phyloP scores from a whole-genome alignment of 2,797 vertebrate genomes.

The Prunella strophiata region DNA sequence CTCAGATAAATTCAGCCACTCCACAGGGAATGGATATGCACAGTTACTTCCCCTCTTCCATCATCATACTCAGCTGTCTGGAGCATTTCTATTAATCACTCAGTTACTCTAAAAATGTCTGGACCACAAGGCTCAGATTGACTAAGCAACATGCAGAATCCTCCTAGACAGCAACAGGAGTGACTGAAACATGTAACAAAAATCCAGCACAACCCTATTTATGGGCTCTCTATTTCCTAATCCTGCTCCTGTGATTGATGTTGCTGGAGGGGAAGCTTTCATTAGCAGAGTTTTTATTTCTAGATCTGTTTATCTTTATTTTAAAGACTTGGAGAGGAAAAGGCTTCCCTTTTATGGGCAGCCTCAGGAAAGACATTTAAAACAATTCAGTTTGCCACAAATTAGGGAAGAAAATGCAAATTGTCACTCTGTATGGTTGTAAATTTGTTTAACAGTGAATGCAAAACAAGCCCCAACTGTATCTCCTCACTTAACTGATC shows the following conservation, averaged over 20 bases:
- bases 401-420: neutral
- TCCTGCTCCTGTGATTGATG: neutral
- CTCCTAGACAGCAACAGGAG: neutral
- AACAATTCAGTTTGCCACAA: neutral
- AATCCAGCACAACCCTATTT: neutral
- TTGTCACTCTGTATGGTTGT: neutral
- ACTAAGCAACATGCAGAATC: neutral
- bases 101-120: neutral
- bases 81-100: neutral
- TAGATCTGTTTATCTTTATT: neutral
- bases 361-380: neutral
- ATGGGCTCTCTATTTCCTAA: neutral
- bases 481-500: neutral
- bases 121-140: neutral
- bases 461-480: neutral
- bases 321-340: neutral
- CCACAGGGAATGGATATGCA: neutral
- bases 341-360: neutral
- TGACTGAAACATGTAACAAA: neutral
- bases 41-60: neutral
- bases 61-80: neutral
- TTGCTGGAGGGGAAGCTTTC: neutral
- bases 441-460: neutral
- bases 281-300: neutral
- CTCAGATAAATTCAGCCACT: neutral